Conservation (phyloP, 1,140 invertebrate species). For the Argopecten irradians region DNA sequence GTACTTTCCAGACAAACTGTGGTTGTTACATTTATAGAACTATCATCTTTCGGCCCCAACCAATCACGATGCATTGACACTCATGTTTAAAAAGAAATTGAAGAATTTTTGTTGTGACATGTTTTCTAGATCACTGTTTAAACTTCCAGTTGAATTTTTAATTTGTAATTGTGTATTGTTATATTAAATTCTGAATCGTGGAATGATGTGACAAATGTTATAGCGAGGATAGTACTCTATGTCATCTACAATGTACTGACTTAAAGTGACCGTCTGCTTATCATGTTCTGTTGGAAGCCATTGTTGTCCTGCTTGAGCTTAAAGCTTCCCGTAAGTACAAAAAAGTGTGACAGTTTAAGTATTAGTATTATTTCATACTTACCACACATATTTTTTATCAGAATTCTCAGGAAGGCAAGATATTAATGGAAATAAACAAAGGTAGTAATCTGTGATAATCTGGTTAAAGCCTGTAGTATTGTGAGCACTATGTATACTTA, state of each 20-base stretch:
- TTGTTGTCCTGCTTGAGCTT: too few relatives aligned
- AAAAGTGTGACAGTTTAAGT: too few relatives aligned
- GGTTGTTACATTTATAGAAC: neutral
- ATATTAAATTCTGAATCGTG: neutral
- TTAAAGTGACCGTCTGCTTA: too few relatives aligned
- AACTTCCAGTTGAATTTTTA: neutral
- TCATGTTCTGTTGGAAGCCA: neutral
- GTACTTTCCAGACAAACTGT: neutral
- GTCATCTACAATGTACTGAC: too few relatives aligned
- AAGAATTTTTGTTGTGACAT: neutral
- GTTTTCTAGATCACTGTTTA: neutral
- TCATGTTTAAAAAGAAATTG: neutral
- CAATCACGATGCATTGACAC: neutral
- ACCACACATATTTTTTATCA: neutral
- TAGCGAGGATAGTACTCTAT: too few relatives aligned
- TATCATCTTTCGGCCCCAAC: neutral
- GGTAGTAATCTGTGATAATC: neutral
- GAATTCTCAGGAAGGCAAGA: neutral
- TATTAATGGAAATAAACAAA: neutral
- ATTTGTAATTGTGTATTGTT: constrained; percentile 19
- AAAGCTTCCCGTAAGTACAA: neutral
- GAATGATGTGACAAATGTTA: neutral
- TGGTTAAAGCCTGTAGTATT: neutral
- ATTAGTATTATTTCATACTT: too few relatives aligned
- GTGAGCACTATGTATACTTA: neutral